Percentiles rank a stretch among this genome's conserved stretches.
Evolutionary conservation across 2,797 vertebrate genomes (phyloP).

Genomic region (Scarus forsteni): DNA sequence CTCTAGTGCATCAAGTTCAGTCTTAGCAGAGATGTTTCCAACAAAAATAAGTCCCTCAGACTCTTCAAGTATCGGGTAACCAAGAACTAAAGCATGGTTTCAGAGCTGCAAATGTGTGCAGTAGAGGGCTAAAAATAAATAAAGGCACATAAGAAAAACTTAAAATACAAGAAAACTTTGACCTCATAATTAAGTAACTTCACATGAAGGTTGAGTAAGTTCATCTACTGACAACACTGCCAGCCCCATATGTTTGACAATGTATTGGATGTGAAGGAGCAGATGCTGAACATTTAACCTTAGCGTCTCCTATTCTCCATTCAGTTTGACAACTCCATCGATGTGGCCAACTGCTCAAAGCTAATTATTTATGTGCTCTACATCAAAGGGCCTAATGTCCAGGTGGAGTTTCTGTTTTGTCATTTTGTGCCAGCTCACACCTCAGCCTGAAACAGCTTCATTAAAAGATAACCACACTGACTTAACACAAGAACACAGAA

Average conservation of each 20-base stretch:
- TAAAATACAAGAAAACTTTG: background rate
- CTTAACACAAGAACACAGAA: background rate
- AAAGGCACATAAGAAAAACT: background rate
- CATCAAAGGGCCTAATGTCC: slow-evolving; percentile 4
- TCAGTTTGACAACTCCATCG: slow-evolving; percentile 14
- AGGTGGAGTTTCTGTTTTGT: slow-evolving; percentile 12
- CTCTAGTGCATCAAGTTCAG: too few species aligned
- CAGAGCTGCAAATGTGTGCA: background rate
- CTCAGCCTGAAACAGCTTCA: slow-evolving; percentile 1
- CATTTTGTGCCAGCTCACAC: slow-evolving; percentile 3
- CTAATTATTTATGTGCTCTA: slow-evolving; percentile 4
- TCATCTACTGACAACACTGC: background rate
- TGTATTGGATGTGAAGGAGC: slow-evolving; percentile 4
- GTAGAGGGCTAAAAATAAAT: background rate
- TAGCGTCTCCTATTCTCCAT: slow-evolving; percentile 13
- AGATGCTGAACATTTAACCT: background rate
- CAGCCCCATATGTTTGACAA: background rate
- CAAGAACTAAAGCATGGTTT: background rate
- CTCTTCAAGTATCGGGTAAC: background rate
- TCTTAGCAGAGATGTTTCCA: background rate
- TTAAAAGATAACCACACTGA: slow-evolving; percentile 10
- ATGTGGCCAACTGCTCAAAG: slow-evolving; percentile 6
- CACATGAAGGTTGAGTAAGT: background rate
- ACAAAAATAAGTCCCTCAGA: background rate
- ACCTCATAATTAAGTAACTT: background rate